Evolutionary conservation across 2,797 vertebrate genomes (phyloP).

Genomic region (Coranthus polyacanthus): DNA sequence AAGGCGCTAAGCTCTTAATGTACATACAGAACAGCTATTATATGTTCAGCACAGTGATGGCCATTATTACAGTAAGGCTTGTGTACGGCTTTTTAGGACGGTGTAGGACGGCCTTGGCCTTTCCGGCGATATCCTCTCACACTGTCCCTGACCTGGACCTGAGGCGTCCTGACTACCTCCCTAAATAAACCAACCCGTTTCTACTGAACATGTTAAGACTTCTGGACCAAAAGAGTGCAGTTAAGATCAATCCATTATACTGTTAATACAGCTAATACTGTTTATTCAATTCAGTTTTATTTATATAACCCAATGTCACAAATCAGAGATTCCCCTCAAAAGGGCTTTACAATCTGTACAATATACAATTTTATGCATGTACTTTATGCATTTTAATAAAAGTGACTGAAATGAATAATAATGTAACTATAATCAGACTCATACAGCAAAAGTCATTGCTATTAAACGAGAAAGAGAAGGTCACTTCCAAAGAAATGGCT

Average conservation of each 20-base stretch:
- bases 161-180: conserved; percentile 53
- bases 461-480: neutral
- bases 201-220: conserved; percentile 1
- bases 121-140: conserved; percentile 61
- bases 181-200: conserved; percentile 27
- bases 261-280: too few species aligned
- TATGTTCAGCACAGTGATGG: neutral
- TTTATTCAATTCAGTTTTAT: neutral
- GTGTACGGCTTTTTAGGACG: conserved; percentile 38
- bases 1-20: neutral
- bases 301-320: too few species aligned
- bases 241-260: too few species aligned
- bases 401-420: too few species aligned
- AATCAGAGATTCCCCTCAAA: too few species aligned
- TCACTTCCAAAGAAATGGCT: conserved; percentile 24
- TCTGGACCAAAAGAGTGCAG: conserved; percentile 2
- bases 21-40: neutral
- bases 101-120: conserved; percentile 63
- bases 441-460: too few species aligned
- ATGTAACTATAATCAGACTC: too few species aligned
- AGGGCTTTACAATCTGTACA: too few species aligned
- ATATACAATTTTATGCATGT: too few species aligned
- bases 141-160: conserved; percentile 63
- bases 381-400: too few species aligned
- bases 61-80: neutral